Conservation (phyloP, 2,888 invertebrate genomes). For the Lepidocyrtoides sp. region DNA sequence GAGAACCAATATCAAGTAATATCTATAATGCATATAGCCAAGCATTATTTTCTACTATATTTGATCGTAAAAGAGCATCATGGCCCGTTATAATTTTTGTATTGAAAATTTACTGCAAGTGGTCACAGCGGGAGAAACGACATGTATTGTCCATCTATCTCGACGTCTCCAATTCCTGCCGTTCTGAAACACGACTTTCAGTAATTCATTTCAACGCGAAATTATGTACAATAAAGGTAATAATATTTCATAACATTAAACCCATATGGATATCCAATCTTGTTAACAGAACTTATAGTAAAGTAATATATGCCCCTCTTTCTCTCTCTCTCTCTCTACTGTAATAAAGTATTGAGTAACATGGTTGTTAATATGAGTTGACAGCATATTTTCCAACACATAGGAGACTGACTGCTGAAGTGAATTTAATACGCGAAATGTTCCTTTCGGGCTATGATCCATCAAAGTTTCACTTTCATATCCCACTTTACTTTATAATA, state of each 20-base stretch:
- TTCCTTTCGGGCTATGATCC: conserved; percentile 41
- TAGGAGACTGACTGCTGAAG: too few relatives aligned
- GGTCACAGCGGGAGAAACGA: conserved; percentile 74
- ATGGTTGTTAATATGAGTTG: conserved; percentile 49
- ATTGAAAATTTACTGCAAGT: conserved; percentile 69
- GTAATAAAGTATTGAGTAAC: conserved; percentile 39
- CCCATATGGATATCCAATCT: not conserved
- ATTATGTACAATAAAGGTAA: conserved; percentile 26
- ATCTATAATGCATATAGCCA: too few relatives aligned
- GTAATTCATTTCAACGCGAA: conserved; percentile 68
- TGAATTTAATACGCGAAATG: too few relatives aligned
- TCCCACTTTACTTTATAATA: not conserved
- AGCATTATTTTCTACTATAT: conserved; percentile 17
- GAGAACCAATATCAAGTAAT: too few relatives aligned
- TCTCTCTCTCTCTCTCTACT: too few relatives aligned
- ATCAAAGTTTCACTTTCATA: conserved; percentile 45
- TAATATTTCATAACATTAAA: not conserved
- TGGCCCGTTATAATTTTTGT: conserved; percentile 68
- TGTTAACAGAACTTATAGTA: conserved; percentile 17
- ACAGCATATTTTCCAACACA: conserved; percentile 53
- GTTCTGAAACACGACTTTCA: conserved; percentile 14
- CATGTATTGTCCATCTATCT: conserved; percentile 72
- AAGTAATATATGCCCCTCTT: too few relatives aligned
- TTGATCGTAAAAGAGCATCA: conserved; percentile 65
- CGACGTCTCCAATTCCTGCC: not conserved